Evolutionary conservation across 2,113 vertebrate species (phyloP).

Genomic region (Reinhardtius hippoglossoides): DNA sequence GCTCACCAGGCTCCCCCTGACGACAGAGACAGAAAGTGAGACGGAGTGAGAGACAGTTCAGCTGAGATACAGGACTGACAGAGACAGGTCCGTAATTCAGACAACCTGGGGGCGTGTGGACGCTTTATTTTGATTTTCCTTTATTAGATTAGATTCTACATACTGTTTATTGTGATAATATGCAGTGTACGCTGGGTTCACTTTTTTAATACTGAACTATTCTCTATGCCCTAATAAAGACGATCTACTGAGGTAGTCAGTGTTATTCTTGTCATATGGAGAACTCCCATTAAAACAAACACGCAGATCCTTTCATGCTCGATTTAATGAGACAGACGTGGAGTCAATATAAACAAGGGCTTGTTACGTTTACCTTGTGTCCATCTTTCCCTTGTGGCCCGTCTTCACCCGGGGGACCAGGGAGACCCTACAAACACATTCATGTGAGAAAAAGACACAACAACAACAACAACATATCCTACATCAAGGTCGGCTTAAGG

Average conservation of each 20-base stretch:
- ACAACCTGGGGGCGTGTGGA: neutral
- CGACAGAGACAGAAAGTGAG: neutral
- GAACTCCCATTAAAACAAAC: constrained; percentile 1
- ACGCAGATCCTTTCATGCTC: neutral
- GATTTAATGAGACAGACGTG: neutral
- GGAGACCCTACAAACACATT: constrained; percentile 84
- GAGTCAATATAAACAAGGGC: neutral
- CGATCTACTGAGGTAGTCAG: neutral
- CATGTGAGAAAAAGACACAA: neutral
- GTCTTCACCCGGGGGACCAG: constrained; percentile 92
- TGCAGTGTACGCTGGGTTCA: neutral
- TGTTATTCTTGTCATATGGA: neutral
- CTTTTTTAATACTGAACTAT: neutral
- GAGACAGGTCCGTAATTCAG: neutral
- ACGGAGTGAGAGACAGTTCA: neutral
- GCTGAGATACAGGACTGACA: neutral
- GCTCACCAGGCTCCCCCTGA: constrained; percentile 90
- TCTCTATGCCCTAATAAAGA: neutral
- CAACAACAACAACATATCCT: no score
- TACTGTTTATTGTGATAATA: neutral
- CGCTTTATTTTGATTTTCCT: neutral
- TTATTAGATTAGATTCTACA: neutral
- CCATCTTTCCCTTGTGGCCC: constrained; percentile 96
- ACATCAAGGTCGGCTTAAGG: neutral
- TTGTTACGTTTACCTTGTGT: constrained; percentile 85